These are phyloP conservation scores for Syngnathus rostellatus DNA, from an alignment of 2,797 vertebrate species.

Conservation along the genomic window DNA sequence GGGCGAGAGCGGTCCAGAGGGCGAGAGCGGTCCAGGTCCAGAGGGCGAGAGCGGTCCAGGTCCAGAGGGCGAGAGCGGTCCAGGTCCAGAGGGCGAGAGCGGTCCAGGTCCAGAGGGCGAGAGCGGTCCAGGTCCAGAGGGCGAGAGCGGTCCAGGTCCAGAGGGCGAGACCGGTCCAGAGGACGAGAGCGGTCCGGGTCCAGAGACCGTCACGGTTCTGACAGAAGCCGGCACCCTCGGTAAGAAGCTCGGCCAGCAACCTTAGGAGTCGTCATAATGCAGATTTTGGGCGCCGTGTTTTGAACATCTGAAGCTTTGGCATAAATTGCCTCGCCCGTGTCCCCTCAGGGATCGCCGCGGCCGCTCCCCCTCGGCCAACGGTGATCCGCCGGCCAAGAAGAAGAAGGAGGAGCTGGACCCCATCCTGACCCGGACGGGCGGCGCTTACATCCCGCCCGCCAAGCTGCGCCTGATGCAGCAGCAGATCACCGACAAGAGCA, in stretches of 20 bases:
- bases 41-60: conserved; percentile 7
- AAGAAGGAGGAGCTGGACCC: conserved; percentile 92
- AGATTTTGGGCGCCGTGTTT: too few species aligned
- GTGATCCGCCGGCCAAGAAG: conserved; percentile 78
- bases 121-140: conserved; percentile 33
- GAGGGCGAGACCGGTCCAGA: conserved; percentile 35
- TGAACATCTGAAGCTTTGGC: background rate
- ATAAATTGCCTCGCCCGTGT: background rate
- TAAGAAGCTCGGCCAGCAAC: conserved; percentile 17
- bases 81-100: conserved; percentile 21
- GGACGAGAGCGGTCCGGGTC: conserved; percentile 23
- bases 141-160: conserved; percentile 29
- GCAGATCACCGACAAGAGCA: conserved; percentile 95
- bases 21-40: conserved; percentile 11
- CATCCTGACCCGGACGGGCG: conserved; percentile 90
- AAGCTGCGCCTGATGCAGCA: conserved; percentile 97
- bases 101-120: conserved; percentile 26
- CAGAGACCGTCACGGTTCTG: conserved; percentile 35
- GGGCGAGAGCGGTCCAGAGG: background rate
- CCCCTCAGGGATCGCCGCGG: conserved; percentile 28
- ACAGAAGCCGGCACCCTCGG: conserved; percentile 51
- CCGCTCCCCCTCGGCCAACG: conserved; percentile 59
- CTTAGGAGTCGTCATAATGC: background rate
- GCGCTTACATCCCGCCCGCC: conserved; percentile 94
- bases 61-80: conserved; percentile 22